Conservation (phyloP, 2,888 invertebrate species). For the Chloromyia formosa region DNA sequence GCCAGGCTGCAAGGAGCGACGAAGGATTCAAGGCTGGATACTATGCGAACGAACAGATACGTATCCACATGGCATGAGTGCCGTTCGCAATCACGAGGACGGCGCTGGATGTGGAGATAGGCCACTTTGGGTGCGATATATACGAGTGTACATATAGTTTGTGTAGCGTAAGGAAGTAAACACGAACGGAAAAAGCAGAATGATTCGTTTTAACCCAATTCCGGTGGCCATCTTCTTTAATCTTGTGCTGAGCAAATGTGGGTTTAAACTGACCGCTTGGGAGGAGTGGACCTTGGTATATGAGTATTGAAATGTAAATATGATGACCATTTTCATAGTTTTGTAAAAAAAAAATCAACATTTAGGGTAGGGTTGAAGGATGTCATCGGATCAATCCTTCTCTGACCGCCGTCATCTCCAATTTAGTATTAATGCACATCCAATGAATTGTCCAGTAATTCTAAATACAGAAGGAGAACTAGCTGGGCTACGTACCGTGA, state of each 20-base stretch:
- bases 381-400: too few species aligned
- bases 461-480: too few species aligned
- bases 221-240: conserved; percentile 17
- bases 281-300: not conserved
- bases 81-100: not conserved
- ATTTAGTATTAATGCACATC: too few species aligned
- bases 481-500: too few species aligned
- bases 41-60: conserved; percentile 5
- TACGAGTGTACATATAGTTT: not conserved
- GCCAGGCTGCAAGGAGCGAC: conserved; percentile 26
- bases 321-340: not conserved
- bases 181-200: not conserved
- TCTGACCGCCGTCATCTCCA: too few species aligned
- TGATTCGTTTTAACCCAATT: conserved; percentile 10
- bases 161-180: not conserved
- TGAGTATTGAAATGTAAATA: not conserved
- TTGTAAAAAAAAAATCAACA: too few species aligned
- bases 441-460: too few species aligned
- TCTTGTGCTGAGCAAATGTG: conserved; percentile 8
- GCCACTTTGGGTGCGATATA: not conserved
- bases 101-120: not conserved
- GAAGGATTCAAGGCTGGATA: conserved; percentile 31
- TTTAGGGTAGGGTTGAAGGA: too few species aligned
- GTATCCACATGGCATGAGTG: not conserved
- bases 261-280: not conserved